Evolutionary conservation across 2,888 invertebrate species (phyloP), one percentile per base, ranked within the genome.

Genomic region (Phyllotreta cruciferae): DNA sequence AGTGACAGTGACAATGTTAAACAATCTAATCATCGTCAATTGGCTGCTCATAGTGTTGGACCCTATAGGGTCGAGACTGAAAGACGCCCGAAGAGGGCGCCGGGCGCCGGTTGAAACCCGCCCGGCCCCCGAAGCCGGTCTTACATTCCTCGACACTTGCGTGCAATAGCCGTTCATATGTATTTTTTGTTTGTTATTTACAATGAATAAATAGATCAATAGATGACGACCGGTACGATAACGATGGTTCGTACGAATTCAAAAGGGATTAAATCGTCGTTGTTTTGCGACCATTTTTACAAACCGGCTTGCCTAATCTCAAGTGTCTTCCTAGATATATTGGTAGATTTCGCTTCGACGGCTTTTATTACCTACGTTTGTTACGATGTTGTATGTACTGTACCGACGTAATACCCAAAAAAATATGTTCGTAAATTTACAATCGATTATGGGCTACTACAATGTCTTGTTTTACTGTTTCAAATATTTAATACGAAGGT

Each of bases 261-360:
- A n/a, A n/a, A n/a, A 24, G 24, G 24, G 24, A 24, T 24, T 24
- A 24, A 24, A 24, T 24, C 24, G 24, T 24, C 2, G 24, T 24
- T 24, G 4, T 24, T 24, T 24, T 24, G 4, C 24, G 2, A 24
- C 1, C 49, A 60, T 52, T 62, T 53, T 64, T 62, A 56, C 57
- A 65, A 53, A 62, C 56, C 52, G 62, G 69, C 66, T 65, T 65
- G 62, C 75, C 74, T 75, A 75, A 74, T 75, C 74, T 75, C 76
- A 76, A 77, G 77, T 79, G 79, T 79, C 79, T 79, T 79, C 79
- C 79, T 79, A 77, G 77, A 63, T 65, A 50, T 62, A 24, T 24
- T 24, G 24, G 50, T 67, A 67, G 63, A 66, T 70, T 69, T 66
- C 66, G 70, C 70, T 68, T 72, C 66, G 73, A 68, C 73, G 71